Conservation (phyloP, 2,888 invertebrate species). For the Hypselothyrea guttata region DNA sequence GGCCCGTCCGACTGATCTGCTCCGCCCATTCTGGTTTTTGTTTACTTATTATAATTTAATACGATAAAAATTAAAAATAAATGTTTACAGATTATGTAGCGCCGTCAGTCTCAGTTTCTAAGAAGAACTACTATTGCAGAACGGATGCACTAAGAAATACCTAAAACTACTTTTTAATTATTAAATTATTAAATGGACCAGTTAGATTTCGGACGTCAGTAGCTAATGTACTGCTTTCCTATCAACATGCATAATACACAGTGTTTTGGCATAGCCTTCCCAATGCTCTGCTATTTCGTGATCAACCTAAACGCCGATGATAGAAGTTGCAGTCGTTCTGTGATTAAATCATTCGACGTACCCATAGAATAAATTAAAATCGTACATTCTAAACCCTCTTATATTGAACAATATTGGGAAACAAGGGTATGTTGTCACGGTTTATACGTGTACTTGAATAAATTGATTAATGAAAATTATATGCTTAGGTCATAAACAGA, state of each 20-base stretch:
- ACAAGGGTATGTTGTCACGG: no score
- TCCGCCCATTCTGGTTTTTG: no score
- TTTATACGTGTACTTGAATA: no score
- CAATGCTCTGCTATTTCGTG: neutral
- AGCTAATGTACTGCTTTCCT: no score
- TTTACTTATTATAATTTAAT: neutral
- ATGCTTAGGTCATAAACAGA: neutral
- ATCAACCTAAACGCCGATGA: neutral
- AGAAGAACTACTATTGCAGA: neutral
- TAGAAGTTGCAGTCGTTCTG: no score
- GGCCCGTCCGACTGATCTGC: no score
- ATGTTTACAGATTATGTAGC: neutral
- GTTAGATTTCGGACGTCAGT: conserved; percentile 18
- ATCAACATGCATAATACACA: no score
- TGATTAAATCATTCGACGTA: no score
- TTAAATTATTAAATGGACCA: conserved; percentile 2
- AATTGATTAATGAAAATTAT: no score
- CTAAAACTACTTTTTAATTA: neutral
- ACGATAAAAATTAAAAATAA: neutral
- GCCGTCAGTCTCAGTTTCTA: neutral
- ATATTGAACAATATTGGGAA: no score
- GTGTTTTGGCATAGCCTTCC: neutral
- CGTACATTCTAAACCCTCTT: no score
- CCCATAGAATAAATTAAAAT: no score
- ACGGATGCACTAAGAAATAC: conserved; percentile 25